Evolutionary conservation across 2,113 vertebrate genomes (phyloP), one percentile per base, ranked within the genome.

Genomic region (Tragelaphus strepsiceros): DNA sequence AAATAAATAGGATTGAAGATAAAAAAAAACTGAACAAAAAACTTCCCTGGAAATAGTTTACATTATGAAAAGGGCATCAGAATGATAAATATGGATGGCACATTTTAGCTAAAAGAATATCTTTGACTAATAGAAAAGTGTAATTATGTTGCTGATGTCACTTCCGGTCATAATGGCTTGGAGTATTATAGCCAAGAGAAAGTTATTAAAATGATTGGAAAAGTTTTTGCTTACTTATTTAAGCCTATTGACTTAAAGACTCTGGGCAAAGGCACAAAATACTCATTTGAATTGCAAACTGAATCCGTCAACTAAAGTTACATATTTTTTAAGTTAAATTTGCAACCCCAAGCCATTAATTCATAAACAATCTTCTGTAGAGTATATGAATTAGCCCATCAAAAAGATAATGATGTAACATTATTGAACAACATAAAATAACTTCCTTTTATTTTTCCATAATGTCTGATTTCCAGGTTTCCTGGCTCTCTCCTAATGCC

Each of bases 141-240:
- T 83, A 93, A 94, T 91, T 98, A 97, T 80, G n/a, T 82, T 94
- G 58, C 54, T 74, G 92, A 95, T 96, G 91, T 96, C 91, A 96
- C 71, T 97, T 97, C 88, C 49, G 5, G 89, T 91, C 96, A 97
- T 93, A 93, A 94, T 87, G 58, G 84, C 86, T 95, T 94, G 3
- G 83, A 97, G 26, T 74, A 89, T 92, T 93, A 90, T 35, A 97
- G 88, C 43, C 67, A 96, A 88, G 58, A 97, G 49, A 96, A 91
- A 93, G 83, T 93, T 97, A 97, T 97, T 96, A 84, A 97, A 97
- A 91, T 93, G 59, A 97, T 86, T 96, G 62, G n/a, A 92, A 59
- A 96, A 98, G 53, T 97, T 98, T 98, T 95, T 98, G 94, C 97
- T 98, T 98, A 96, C 81, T 96, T 98, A 95, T 97, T 97, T 97